phyloP scores from a whole-genome alignment of 2,113 vertebrate genomes.

The Vidua macroura region DNA sequence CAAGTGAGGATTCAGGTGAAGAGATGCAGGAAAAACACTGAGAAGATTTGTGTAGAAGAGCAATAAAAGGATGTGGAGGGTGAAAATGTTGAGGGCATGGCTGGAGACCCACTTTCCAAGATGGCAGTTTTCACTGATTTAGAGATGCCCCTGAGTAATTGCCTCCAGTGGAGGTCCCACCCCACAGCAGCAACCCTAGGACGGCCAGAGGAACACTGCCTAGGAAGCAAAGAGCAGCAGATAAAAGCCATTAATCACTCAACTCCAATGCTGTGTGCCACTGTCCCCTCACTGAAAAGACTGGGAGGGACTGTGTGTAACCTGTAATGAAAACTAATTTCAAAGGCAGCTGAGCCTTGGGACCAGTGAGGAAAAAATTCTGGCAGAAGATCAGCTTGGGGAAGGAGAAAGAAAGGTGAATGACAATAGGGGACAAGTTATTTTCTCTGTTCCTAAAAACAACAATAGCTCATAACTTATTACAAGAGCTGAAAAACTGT shows the following conservation, averaged over 20 bases:
- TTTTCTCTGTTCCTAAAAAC: not conserved
- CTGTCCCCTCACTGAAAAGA: accelerated
- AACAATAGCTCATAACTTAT: not conserved
- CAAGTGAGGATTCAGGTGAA: not conserved
- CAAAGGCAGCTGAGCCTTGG: not conserved
- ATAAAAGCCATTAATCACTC: not conserved
- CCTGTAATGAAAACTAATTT: not conserved
- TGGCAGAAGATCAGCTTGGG: not conserved
- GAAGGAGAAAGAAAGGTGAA: not conserved
- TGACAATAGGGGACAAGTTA: not conserved
- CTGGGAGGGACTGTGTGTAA: not conserved
- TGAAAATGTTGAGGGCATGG: not conserved
- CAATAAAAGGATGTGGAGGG: accelerated
- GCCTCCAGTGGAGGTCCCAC: not conserved
- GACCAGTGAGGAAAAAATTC: not conserved
- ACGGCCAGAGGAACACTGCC: not conserved
- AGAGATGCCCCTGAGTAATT: not conserved
- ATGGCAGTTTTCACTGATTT: not conserved
- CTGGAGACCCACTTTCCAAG: not conserved
- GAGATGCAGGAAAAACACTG: not conserved
- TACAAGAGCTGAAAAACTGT: not conserved
- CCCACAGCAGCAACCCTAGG: not conserved
- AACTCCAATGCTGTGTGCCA: not conserved
- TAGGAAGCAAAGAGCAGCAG: not conserved
- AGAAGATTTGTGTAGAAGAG: not conserved